Conservation (phyloP, 2,888 invertebrate species). For the Eupithecia centaureata region DNA sequence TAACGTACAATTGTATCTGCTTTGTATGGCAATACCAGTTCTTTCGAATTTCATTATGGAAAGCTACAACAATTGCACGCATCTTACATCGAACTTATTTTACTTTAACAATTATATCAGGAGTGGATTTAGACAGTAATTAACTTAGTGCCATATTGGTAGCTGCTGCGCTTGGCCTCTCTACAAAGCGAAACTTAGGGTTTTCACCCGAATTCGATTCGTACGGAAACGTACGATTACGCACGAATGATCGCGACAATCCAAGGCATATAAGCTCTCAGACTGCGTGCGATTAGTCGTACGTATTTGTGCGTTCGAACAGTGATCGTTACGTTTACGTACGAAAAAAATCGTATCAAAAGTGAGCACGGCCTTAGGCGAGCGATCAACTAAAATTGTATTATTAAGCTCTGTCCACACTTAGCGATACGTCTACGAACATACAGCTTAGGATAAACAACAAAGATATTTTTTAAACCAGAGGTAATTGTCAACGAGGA, state of each 20-base stretch:
- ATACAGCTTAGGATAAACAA: neutral
- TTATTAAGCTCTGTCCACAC: conserved; percentile 6
- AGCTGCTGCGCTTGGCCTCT: conserved; percentile 20
- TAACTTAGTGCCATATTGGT: conserved; percentile 63
- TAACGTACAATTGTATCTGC: conserved; percentile 80
- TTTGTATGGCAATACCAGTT: conserved; percentile 60
- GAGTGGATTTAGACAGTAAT: conserved; percentile 81
- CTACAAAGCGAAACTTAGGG: conserved; percentile 43
- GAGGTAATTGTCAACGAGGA: conserved; percentile 3
- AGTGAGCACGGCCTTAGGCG: too few relatives aligned
- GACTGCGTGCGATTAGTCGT: too few relatives aligned
- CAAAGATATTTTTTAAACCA: neutral
- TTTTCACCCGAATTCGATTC: too few relatives aligned
- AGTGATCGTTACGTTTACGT: too few relatives aligned
- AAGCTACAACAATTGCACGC: conserved; percentile 80
- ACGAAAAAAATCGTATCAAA: too few relatives aligned
- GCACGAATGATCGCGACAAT: too few relatives aligned
- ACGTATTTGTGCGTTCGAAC: too few relatives aligned
- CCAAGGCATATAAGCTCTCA: too few relatives aligned
- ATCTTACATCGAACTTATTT: conserved; percentile 69
- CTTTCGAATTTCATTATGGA: conserved; percentile 26
- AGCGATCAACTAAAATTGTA: conserved; percentile 30
- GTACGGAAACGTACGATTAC: too few relatives aligned
- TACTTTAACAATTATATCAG: conserved; percentile 65
- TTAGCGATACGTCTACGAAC: conserved; percentile 1